Percentiles rank a stretch among this genome's conserved stretches.
phyloP scores from a whole-genome alignment of 2,888 invertebrate species.

The Chymomyza amoena region DNA sequence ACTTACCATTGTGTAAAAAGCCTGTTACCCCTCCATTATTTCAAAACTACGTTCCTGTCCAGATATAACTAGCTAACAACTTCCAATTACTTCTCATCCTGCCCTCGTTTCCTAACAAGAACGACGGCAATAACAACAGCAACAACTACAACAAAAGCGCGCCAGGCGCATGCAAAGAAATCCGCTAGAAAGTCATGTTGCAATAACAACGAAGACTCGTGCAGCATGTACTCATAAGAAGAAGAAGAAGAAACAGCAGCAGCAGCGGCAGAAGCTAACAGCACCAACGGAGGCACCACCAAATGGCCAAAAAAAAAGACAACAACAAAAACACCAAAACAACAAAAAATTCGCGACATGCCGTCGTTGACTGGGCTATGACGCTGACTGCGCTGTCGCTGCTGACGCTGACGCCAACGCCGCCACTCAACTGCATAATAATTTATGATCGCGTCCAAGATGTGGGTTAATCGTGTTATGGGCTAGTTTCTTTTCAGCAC shows the following conservation, averaged over 20 bases:
- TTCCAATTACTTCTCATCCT: too few species aligned
- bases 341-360: slow-evolving; percentile 46
- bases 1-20: too few species aligned
- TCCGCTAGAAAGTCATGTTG: slow-evolving; percentile 74
- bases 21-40: too few species aligned
- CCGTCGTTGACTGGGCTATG: slow-evolving; percentile 26
- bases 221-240: slow-evolving; percentile 35
- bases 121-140: slow-evolving; percentile 16
- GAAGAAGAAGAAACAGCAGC: neutral
- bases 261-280: slow-evolving; percentile 13
- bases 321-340: slow-evolving; percentile 12
- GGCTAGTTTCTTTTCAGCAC: slow-evolving; percentile 58
- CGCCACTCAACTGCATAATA: slow-evolving; percentile 71
- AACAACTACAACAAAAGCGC: slow-evolving; percentile 59
- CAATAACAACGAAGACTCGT: slow-evolving; percentile 19
- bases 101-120: neutral
- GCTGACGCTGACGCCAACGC: slow-evolving; percentile 13
- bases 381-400: slow-evolving; percentile 7
- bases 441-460: slow-evolving; percentile 79
- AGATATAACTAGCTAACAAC: too few species aligned
- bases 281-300: neutral
- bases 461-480: slow-evolving; percentile 79
- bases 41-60: too few species aligned
- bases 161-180: slow-evolving; percentile 59
- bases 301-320: slow-evolving; percentile 40